phyloP scores from a whole-genome alignment of 2,888 invertebrate species.

The Octonoba sinensis region DNA sequence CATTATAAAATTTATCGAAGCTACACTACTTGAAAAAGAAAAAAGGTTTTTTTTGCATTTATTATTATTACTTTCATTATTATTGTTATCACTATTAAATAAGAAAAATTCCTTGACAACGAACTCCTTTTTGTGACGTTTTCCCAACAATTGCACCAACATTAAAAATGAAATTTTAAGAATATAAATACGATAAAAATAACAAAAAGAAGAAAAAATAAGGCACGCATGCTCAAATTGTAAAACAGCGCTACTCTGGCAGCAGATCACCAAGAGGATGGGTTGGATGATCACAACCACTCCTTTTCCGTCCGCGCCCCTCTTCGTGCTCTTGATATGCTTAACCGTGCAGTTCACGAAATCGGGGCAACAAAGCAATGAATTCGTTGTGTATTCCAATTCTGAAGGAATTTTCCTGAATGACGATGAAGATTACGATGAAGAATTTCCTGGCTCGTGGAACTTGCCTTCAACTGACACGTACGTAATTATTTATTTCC shows the following conservation, averaged over 20 bases:
- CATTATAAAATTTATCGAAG: no score
- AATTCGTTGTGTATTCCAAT: conserved; percentile 2
- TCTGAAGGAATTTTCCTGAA: conserved; percentile 16
- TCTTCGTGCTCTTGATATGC: neutral
- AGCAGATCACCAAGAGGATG: conserved; percentile 52
- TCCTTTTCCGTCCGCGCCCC: conserved; percentile 14
- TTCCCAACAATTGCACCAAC: no score
- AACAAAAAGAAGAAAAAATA: no score
- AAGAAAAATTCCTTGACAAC: no score
- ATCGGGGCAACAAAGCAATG: neutral
- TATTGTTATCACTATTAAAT: no score
- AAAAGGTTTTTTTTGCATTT: no score
- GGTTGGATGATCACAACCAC: conserved; percentile 19
- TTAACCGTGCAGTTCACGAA: no score
- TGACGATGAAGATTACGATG: conserved; percentile 41
- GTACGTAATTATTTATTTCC: conserved; percentile 11
- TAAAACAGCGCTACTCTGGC: neutral
- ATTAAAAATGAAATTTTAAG: no score
- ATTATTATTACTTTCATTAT: no score
- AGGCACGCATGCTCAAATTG: conserved; percentile 22
- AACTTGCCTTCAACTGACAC: conserved; percentile 35
- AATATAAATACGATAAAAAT: no score
- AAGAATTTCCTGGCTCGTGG: conserved; percentile 45
- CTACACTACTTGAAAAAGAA: no score
- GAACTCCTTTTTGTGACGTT: no score